Evolutionary conservation across 2,113 vertebrate genomes (phyloP).

Genomic region (Vulpes ferrilata): DNA sequence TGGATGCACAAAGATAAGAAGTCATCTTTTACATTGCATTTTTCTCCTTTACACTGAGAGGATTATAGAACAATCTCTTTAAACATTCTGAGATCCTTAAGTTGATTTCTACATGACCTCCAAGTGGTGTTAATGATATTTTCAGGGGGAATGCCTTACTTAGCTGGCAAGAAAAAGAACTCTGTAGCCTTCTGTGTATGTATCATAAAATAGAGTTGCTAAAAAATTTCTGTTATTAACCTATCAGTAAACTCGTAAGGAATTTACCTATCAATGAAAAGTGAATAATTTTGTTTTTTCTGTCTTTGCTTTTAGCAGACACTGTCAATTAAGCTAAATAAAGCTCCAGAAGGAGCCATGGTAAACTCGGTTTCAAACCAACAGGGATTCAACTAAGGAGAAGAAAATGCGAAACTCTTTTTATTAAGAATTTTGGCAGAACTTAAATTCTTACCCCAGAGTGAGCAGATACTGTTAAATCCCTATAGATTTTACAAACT

Average conservation of each 20-base stretch:
- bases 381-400: slow-evolving; percentile 55
- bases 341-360: slow-evolving; percentile 25
- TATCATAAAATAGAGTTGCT: slow-evolving; percentile 26
- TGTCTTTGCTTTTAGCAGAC: slow-evolving; percentile 55
- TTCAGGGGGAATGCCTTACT: slow-evolving; percentile 23
- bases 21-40: neutral
- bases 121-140: neutral
- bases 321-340: slow-evolving; percentile 54
- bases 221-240: slow-evolving; percentile 52
- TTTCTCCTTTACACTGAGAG: neutral
- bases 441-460: slow-evolving; percentile 65
- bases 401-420: slow-evolving; percentile 67
- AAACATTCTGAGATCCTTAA: neutral
- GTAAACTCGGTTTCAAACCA: slow-evolving; percentile 1
- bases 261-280: slow-evolving; percentile 5
- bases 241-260: slow-evolving; percentile 43
- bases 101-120: slow-evolving; percentile 29
- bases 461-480: neutral
- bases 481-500: neutral
- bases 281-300: slow-evolving; percentile 7
- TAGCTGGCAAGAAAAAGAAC: slow-evolving; percentile 38
- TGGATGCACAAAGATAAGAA: neutral
- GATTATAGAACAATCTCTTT: neutral
- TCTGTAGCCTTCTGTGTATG: neutral
- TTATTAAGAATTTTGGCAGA: slow-evolving; percentile 69